Evolutionary conservation across 2,797 vertebrate species (phyloP).

Genomic region (Sebastes kiyomatsui): DNA sequence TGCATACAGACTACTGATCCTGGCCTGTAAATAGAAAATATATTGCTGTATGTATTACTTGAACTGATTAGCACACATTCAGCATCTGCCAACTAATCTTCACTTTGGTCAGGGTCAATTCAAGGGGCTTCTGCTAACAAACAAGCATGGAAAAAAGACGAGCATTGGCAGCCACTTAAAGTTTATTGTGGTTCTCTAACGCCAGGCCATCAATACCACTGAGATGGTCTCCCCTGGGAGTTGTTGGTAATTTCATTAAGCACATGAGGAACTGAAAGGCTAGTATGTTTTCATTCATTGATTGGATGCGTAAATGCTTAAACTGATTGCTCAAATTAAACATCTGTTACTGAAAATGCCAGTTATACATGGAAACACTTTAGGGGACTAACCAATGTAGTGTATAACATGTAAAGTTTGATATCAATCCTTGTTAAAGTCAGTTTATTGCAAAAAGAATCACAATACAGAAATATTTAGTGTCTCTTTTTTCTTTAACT

Average conservation of each 20-base stretch:
- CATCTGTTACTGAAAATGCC: neutral
- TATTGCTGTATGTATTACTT: neutral
- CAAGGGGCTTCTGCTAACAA: neutral
- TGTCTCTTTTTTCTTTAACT: neutral
- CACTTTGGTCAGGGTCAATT: neutral
- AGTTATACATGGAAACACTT: neutral
- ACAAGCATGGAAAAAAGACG: neutral
- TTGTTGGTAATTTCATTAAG: constrained; percentile 20
- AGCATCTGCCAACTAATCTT: neutral
- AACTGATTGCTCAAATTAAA: neutral
- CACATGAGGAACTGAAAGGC: neutral
- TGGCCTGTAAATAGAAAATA: neutral
- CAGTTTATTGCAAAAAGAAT: neutral
- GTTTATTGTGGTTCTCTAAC: constrained; percentile 15
- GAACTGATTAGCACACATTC: neutral
- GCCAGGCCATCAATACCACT: constrained; percentile 20
- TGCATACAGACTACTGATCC: neutral
- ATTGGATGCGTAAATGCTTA: neutral
- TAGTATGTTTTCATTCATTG: neutral
- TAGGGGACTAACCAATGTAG: rapidly evolving
- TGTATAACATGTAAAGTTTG: neutral
- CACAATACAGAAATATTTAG: neutral
- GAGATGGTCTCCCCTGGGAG: constrained; percentile 13
- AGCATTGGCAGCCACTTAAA: constrained; percentile 12
- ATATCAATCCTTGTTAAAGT: neutral